A percentile compares a stretch with the other conserved stretches of the same genome.
phyloP scores from a whole-genome alignment of 2,113 vertebrate species.

The Limanda limanda region DNA sequence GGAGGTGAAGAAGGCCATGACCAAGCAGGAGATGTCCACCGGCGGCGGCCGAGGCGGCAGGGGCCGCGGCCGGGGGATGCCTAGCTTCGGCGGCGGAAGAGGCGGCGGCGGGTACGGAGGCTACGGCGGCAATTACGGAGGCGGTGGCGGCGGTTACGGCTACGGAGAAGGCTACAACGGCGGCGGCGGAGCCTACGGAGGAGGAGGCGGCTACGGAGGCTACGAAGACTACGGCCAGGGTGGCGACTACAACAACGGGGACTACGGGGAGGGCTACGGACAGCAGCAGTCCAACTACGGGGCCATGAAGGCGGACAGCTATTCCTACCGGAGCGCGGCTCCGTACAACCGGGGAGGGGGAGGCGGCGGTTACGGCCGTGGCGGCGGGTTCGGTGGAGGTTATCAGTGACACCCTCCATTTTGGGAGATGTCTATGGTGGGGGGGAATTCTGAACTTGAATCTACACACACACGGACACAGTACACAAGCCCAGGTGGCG shows the following conservation, averaged over 20 bases:
- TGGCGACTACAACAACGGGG: slow-evolving; percentile 87
- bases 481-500: slow-evolving; percentile 41
- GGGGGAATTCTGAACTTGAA: slow-evolving; percentile 68
- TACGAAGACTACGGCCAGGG: slow-evolving; percentile 85
- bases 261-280: slow-evolving; percentile 87
- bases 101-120: slow-evolving; percentile 73
- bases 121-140: slow-evolving; percentile 41
- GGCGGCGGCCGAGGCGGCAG: slow-evolving; percentile 82
- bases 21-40: slow-evolving; percentile 88
- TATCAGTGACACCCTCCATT: slow-evolving; percentile 52
- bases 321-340: slow-evolving; percentile 87
- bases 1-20: slow-evolving; percentile 94
- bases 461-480: slow-evolving; percentile 43
- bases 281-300: slow-evolving; percentile 94
- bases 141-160: slow-evolving; percentile 84
- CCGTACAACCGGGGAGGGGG: slow-evolving; percentile 86
- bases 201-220: slow-evolving; percentile 85
- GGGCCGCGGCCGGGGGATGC: slow-evolving; percentile 87
- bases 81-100: slow-evolving; percentile 86
- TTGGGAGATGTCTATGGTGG: slow-evolving; percentile 51
- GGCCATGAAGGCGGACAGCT: slow-evolving; percentile 91
- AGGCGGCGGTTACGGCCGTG: slow-evolving; percentile 69
- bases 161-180: slow-evolving; percentile 75
- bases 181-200: slow-evolving; percentile 84
- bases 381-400: slow-evolving; percentile 72